Conservation (phyloP, 2,797 vertebrate genomes). For the Craterocephalus amniculus region DNA sequence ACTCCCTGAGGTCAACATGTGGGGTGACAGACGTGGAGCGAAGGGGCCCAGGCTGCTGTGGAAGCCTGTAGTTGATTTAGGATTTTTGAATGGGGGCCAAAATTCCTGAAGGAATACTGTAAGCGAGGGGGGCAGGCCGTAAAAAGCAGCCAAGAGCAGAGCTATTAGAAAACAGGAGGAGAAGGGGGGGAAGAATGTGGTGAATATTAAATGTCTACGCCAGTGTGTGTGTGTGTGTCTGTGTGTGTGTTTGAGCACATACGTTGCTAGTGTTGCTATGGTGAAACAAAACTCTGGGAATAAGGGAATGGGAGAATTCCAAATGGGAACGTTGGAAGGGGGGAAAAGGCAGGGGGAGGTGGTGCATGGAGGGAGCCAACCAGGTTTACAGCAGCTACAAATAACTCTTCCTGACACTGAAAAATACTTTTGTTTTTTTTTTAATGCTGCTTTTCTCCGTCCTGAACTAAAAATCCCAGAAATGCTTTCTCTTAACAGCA, state of each 20-base stretch:
- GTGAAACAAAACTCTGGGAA: constrained; percentile 49
- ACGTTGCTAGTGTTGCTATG: constrained; percentile 52
- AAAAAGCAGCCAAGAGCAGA: constrained; percentile 52
- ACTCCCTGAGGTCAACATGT: constrained; percentile 67
- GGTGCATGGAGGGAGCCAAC: constrained; percentile 46
- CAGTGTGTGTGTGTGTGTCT: constrained; percentile 8
- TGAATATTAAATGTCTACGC: constrained; percentile 47
- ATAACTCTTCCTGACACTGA: background rate
- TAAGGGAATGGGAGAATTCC: constrained; percentile 45
- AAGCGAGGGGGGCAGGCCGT: constrained; percentile 43
- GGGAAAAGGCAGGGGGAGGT: constrained; percentile 22
- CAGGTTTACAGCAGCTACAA: constrained; percentile 3
- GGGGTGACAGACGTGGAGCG: constrained; percentile 69
- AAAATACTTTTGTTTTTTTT: no score
- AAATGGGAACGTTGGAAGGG: constrained; percentile 55
- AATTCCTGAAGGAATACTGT: constrained; percentile 81
- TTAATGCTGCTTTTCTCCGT: no score
- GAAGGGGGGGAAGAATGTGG: constrained; percentile 23
- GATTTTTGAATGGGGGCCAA: constrained; percentile 82
- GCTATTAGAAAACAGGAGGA: constrained; percentile 31
- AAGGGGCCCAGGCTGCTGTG: constrained; percentile 68
- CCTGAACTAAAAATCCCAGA: no score
- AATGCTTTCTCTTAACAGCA: no score
- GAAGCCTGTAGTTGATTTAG: constrained; percentile 81
- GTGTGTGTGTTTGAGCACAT: constrained; percentile 16